These are phyloP conservation scores for Pollachius pollachius DNA, from an alignment of 2,113 vertebrate genomes.

Conservation along the genomic window DNA sequence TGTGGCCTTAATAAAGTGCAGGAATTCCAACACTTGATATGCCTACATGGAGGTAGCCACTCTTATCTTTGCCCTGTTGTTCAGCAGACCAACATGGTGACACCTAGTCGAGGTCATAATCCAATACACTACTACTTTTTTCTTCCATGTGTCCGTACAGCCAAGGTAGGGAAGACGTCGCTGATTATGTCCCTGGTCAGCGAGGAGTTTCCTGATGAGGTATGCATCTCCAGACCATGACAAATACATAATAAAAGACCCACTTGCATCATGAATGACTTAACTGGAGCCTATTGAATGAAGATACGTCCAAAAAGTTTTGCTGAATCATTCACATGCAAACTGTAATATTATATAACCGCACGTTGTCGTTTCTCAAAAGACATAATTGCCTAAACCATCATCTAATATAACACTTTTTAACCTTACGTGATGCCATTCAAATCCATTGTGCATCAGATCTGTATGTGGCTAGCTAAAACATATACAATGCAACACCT, in stretches of 20 bases:
- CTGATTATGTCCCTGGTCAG: conserved; percentile 98
- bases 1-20: conserved; percentile 1
- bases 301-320: not conserved
- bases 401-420: not conserved
- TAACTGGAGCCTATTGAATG: not conserved
- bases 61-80: conserved; percentile 17
- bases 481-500: no score
- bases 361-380: not conserved
- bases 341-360: not conserved
- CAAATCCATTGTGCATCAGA: not conserved
- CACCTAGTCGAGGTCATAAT: not conserved
- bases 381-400: not conserved
- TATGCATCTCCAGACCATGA: conserved; percentile 46
- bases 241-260: not conserved
- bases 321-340: not conserved
- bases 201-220: conserved; percentile 99
- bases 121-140: not conserved
- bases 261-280: not conserved
- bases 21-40: not conserved
- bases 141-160: conserved; percentile 72
- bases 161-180: conserved; percentile 98
- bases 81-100: conserved; percentile 7
- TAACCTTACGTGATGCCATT: not conserved
- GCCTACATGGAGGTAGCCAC: conserved; percentile 9
- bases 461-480: not conserved